phyloP scores from a whole-genome alignment of 2,113 vertebrate species.

The Dicrurus megarhynchus region DNA sequence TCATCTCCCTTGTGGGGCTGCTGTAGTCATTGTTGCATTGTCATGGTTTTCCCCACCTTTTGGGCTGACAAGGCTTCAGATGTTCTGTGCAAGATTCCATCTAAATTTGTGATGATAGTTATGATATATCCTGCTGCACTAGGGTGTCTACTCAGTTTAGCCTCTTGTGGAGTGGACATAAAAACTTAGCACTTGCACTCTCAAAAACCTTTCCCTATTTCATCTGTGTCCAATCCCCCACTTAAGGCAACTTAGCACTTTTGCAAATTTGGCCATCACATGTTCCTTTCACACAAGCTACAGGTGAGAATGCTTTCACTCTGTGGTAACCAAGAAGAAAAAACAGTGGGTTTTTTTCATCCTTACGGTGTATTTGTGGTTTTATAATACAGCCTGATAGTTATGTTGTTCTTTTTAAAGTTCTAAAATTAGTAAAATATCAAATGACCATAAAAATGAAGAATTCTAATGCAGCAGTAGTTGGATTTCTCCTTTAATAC shows the following conservation, averaged over 20 bases:
- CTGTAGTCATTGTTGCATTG: not conserved
- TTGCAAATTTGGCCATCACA: not conserved
- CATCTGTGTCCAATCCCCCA: not conserved
- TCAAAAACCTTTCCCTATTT: not conserved
- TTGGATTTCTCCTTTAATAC: not conserved
- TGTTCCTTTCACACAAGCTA: not conserved
- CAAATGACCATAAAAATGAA: not conserved
- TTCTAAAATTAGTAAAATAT: not conserved
- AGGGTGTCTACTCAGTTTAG: not conserved
- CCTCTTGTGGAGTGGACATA: not conserved
- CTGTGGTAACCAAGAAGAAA: not conserved
- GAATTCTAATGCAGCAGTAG: not conserved
- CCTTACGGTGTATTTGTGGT: not conserved
- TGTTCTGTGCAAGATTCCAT: not conserved
- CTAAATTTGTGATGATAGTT: not conserved
- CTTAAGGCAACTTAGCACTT: not conserved
- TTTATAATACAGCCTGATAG: not conserved
- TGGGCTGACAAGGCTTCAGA: not conserved
- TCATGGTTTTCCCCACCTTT: not conserved
- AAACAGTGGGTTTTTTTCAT: not conserved
- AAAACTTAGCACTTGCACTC: not conserved
- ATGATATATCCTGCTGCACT: not conserved
- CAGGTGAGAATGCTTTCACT: not conserved
- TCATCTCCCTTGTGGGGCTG: not conserved
- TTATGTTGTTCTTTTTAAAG: not conserved